These are phyloP conservation scores for Centroberyx gerrardi DNA, from an alignment of 2,797 vertebrate species.

Conservation along the genomic window DNA sequence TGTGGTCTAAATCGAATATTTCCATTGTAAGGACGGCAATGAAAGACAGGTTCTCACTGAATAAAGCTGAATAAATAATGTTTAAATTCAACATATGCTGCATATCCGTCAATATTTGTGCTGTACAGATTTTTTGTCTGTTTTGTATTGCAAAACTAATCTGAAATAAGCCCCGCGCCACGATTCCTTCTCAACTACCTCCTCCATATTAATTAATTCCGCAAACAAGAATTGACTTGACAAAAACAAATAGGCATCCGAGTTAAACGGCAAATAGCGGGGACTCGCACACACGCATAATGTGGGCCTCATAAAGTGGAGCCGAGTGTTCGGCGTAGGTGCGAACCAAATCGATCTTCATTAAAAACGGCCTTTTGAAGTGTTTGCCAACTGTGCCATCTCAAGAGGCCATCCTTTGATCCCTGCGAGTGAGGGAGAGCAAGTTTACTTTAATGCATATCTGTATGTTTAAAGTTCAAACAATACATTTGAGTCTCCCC, in stretches of 20 bases:
- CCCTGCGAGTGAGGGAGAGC: not conserved
- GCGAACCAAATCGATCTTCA: slow-evolving; percentile 50
- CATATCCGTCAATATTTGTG: slow-evolving; percentile 22
- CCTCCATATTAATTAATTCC: slow-evolving; percentile 51
- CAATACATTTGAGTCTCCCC: slow-evolving; percentile 12
- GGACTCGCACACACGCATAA: slow-evolving; percentile 5
- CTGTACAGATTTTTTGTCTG: slow-evolving; percentile 3
- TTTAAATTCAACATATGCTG: slow-evolving; percentile 8
- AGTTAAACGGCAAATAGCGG: slow-evolving; percentile 40
- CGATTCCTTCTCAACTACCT: slow-evolving; percentile 14
- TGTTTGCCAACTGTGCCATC: slow-evolving; percentile 21
- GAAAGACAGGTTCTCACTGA: not conserved
- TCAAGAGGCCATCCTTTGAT: slow-evolving; percentile 15
- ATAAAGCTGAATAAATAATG: slow-evolving; percentile 22
- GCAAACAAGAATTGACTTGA: slow-evolving; percentile 53
- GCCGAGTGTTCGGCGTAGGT: slow-evolving; percentile 9
- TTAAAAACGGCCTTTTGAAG: slow-evolving; percentile 51
- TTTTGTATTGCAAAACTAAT: slow-evolving; percentile 38
- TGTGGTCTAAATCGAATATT: not conserved
- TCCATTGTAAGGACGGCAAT: not conserved
- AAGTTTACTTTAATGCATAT: slow-evolving; percentile 25
- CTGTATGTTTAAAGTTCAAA: slow-evolving; percentile 59
- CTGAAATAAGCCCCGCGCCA: slow-evolving; percentile 24
- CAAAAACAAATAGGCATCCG: slow-evolving; percentile 42
- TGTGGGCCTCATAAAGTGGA: slow-evolving; percentile 2